Evolutionary conservation across 2,888 invertebrate genomes (phyloP).

Genomic region (Cetonia aurata): DNA sequence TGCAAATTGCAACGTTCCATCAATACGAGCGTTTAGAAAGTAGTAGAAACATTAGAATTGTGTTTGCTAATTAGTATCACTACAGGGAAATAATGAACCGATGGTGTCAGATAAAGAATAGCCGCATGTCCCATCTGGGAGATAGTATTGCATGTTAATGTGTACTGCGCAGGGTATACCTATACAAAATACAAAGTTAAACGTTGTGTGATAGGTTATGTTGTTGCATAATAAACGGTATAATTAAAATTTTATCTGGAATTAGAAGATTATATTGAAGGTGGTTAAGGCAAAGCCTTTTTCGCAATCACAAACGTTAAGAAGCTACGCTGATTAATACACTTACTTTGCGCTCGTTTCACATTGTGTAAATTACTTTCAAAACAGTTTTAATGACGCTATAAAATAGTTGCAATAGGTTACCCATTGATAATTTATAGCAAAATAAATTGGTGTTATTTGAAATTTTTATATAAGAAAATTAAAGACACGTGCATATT

Average conservation of each 20-base stretch:
- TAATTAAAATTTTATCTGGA: slow-evolving; percentile 7
- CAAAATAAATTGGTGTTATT: too few relatives aligned
- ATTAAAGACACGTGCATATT: too few relatives aligned
- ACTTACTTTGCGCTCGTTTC: too few relatives aligned
- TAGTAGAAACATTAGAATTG: slow-evolving; percentile 17
- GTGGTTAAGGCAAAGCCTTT: too few relatives aligned
- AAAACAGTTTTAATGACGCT: too few relatives aligned
- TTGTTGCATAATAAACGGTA: slow-evolving; percentile 13
- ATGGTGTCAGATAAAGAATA: slow-evolving; percentile 16
- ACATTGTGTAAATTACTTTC: too few relatives aligned
- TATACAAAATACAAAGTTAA: slow-evolving; percentile 22
- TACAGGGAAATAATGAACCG: slow-evolving; percentile 6
- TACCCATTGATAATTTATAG: too few relatives aligned
- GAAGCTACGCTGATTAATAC: too few relatives aligned
- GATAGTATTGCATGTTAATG: slow-evolving; percentile 20
- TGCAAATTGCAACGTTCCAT: slow-evolving; percentile 5
- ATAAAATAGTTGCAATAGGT: too few relatives aligned
- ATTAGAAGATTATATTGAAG: not conserved
- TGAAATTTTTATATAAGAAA: too few relatives aligned
- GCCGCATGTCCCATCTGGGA: slow-evolving; percentile 16
- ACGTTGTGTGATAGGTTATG: slow-evolving; percentile 12
- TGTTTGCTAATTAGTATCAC: slow-evolving; percentile 24
- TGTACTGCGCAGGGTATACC: slow-evolving; percentile 14
- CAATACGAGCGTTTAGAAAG: slow-evolving; percentile 23
- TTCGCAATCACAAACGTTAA: too few relatives aligned